Evolutionary conservation across 2,797 vertebrate genomes (phyloP).

Genomic region (Propithecus perrieri): DNA sequence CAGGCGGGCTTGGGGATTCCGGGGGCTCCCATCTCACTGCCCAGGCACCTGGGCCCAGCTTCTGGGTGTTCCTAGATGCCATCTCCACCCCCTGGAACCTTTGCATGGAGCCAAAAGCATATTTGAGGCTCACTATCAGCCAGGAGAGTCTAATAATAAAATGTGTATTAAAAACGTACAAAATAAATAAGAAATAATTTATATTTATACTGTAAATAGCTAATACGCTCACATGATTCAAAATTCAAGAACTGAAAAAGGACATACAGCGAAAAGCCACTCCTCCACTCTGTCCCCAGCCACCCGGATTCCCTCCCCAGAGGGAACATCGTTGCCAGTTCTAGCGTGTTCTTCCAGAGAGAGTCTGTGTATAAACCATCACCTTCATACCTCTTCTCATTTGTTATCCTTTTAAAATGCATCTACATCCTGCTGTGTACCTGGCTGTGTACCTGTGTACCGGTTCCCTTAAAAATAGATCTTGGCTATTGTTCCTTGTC

Average conservation of each 20-base stretch:
- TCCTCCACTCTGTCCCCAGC: rapidly evolving
- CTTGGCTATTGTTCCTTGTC: not conserved
- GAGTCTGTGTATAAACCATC: not conserved
- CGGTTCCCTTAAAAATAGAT: not conserved
- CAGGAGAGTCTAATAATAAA: not conserved
- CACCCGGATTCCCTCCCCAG: not conserved
- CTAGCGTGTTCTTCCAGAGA: not conserved
- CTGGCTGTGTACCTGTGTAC: not conserved
- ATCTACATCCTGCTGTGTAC: not conserved
- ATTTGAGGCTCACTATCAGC: not conserved
- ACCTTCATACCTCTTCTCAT: not conserved
- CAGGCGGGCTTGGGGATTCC: not conserved
- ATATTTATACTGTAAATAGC: not conserved
- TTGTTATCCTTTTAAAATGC: not conserved
- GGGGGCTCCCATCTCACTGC: not conserved
- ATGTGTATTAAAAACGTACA: not conserved
- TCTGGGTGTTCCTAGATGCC: not conserved
- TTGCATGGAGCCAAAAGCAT: not conserved
- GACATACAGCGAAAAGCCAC: rapidly evolving
- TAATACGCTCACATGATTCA: not conserved
- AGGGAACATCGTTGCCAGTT: rapidly evolving
- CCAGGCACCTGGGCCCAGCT: not conserved
- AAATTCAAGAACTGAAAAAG: not conserved
- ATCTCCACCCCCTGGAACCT: not conserved
- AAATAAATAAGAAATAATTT: not conserved